These are phyloP conservation scores for Linyphia triangularis DNA, from an alignment of 2,888 invertebrate genomes.

Conservation along the genomic window DNA sequence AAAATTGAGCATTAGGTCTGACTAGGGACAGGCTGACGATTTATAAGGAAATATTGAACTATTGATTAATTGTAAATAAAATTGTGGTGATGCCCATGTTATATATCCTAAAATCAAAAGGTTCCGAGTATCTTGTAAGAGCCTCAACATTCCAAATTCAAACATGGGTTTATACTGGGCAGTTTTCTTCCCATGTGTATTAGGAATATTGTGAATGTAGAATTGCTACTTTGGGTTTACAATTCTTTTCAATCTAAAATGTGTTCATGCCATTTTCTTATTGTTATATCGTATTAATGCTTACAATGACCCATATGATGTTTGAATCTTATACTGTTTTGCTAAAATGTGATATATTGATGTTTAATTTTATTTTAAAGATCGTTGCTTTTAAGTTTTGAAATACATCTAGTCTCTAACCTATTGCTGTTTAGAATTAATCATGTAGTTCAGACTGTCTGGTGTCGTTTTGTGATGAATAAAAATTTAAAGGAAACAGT, in stretches of 20 bases:
- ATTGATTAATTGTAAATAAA: background rate
- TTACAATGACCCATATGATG: background rate
- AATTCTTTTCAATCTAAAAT: background rate
- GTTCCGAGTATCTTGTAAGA: background rate
- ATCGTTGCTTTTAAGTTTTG: constrained; percentile 20
- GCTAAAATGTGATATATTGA: constrained; percentile 23
- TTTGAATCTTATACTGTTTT: background rate
- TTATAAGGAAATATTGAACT: background rate
- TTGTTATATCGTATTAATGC: background rate
- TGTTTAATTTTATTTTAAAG: background rate
- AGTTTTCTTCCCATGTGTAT: background rate
- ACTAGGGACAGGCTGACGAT: background rate
- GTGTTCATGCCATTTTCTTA: background rate
- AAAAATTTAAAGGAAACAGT: constrained; percentile 3
- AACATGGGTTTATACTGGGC: background rate
- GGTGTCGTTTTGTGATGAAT: constrained; percentile 25
- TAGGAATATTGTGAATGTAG: no score
- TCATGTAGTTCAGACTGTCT: background rate
- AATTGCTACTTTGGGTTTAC: background rate
- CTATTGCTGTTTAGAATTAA: background rate
- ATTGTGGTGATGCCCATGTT: background rate
- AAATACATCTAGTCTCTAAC: background rate
- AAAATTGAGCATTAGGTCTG: no score
- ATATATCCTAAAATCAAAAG: background rate
- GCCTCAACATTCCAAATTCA: background rate